Base-by-base conservation (phyloP, 2,113 vertebrate genomes). In the Terrapene triunguis region DNA sequence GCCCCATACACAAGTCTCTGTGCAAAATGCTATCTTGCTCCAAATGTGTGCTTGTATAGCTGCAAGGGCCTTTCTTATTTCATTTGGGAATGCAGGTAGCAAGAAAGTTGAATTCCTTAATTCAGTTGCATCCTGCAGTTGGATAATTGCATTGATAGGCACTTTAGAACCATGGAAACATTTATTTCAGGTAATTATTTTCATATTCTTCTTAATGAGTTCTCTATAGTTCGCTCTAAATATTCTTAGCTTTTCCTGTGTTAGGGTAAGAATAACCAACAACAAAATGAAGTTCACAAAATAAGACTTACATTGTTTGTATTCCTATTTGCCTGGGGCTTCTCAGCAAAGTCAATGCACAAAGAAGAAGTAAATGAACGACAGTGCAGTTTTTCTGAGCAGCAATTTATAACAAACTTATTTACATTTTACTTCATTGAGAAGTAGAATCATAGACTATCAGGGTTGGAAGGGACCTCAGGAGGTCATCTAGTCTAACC, bases 41-140 rank as follows among this genome's bases (percentile, higher is more conserved):
- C n/a, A 79, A 69, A 62, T 44, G 81, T 89, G 84, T 86, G 24
- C 76, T 7, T 38, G 6, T 13, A 47, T 14, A 62, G 8, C 27
- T 87, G 59, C 4, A 32, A 84, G 47, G 4, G 47, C 80, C 57
- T 94, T 51, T 84, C 9, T 51, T 10, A 13, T 27, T 89, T 85
- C 27, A 25, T 2, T 1, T 32, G 47, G 24, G 86, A 91, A 86
- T 4, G 8, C 50, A 76, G 4, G 8, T 12, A 91, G 54, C 24
- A 82, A 93, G 35, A n/a, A 25, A 10, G 38, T 83, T 87, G 8
- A 62, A 80, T 94, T 93, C 38, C 22, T 93, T 27, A 42, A n/a
- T 53, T 92, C 44, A 76, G 10, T 38, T 50, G 50, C 32, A 53
- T 94, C 80, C 51, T 79, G 32, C 12, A 42, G 12, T 48, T 80